A percentile compares a stretch with the other conserved stretches of the same genome.
Evolutionary conservation across 2,113 vertebrate genomes (phyloP).

Genomic region (Cyanocitta stelleri): DNA sequence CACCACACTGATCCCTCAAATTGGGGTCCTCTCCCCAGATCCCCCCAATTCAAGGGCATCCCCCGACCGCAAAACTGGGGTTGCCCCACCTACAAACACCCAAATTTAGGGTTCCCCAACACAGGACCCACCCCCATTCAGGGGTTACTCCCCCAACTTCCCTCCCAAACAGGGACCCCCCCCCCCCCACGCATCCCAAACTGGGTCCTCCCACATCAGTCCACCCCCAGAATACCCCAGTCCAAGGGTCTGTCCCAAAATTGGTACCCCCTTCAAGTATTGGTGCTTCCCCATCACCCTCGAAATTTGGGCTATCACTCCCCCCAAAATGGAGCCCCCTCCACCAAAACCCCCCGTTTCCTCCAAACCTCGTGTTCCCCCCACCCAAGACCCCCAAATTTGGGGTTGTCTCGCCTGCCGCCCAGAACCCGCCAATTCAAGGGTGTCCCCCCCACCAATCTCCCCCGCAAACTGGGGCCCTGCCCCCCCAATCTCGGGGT

Average conservation of each 20-base stretch:
- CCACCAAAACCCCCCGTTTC: background rate
- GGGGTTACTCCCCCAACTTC: background rate
- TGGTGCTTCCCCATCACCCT: background rate
- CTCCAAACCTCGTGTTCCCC: background rate
- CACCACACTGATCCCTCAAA: too few species aligned
- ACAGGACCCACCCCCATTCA: too few species aligned
- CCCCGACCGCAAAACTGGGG: background rate
- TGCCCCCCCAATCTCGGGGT: background rate
- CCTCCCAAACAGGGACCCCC: background rate
- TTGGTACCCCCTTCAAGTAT: background rate
- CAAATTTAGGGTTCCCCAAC: background rate
- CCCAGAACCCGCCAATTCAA: too few species aligned
- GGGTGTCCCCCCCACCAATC: background rate
- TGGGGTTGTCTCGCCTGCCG: background rate
- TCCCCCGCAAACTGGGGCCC: background rate
- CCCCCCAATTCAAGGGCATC: background rate
- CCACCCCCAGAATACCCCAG: background rate
- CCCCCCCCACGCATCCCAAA: too few species aligned
- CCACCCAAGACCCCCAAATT: background rate
- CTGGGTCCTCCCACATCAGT: background rate
- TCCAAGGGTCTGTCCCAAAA: background rate
- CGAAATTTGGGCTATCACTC: background rate
- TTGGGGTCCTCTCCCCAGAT: background rate
- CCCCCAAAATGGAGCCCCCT: background rate
- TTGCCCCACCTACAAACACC: background rate